Base-by-base conservation (phyloP, 2,113 vertebrate genomes). In the Rhinichthys klamathensis region DNA sequence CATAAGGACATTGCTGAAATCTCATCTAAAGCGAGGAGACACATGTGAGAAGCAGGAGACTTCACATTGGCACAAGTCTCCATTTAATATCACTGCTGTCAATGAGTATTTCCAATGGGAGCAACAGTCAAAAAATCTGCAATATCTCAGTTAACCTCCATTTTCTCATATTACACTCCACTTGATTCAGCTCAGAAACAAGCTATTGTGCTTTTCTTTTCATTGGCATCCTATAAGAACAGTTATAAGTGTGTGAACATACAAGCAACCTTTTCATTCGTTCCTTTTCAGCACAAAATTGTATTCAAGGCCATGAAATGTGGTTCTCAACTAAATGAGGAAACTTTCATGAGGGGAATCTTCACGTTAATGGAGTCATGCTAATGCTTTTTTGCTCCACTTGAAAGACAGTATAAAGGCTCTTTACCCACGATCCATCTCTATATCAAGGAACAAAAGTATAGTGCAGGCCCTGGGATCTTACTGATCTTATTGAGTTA, bases 121-220 rank as follows among this genome's bases (percentile, higher is more conserved):
- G 67, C 35, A 70, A 21, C 18, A 70, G 69, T 21, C 69, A n/a
- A n/a, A 67, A 32, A 32, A 69, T 9, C 8, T 1, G 3, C 32
- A 35, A 23, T 70, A 70, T 54, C 74, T 56, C 44, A 9, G 38
- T 69, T n/a, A 0, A 18, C 3, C n/a, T 44, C 46, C 0, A 25
- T 73, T 41, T 75, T 75, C 44, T 78, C 54, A 58, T n/a, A 18
- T 79, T 30, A 46, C 58, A 63, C 38, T 80, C 58, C 78, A 46
- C 60, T 80, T 25, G 76, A 25, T 18, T 44, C 23, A 44, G 35
- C 58, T 80, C 38, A 65, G 58, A 80, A 80, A 46, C 13, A 18
- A 11, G 38, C n/a, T 35, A 25, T n/a, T n/a, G 4, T 21, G 76
- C 56, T 60, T 46, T 65, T 80, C 38, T 30, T 21, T 65, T 46